Evolutionary conservation across 2,888 invertebrate genomes (phyloP).

Genomic region (Sabatieria punctata): DNA sequence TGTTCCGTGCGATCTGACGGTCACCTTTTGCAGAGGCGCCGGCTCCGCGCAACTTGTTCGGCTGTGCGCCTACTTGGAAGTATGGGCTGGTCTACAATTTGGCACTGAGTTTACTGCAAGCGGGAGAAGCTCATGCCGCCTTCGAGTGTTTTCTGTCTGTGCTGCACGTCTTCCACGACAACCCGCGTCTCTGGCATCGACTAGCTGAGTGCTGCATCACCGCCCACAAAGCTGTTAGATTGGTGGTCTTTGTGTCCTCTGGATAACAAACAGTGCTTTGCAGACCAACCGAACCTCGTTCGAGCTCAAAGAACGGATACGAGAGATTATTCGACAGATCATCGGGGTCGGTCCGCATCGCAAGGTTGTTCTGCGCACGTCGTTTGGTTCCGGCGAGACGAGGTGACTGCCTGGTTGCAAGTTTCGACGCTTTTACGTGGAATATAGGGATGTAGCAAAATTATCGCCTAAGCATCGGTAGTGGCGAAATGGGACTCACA

Average conservation of each 20-base stretch:
- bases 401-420: too few species aligned
- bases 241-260: neutral
- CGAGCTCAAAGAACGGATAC: neutral
- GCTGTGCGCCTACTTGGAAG: neutral
- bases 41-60: neutral
- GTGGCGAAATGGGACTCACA: too few species aligned
- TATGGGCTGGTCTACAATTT: conserved; percentile 41
- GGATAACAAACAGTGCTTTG: neutral
- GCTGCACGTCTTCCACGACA: conserved; percentile 63
- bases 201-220: conserved; percentile 67
- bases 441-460: too few species aligned
- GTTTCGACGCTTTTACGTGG: too few species aligned
- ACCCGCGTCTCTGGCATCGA: conserved; percentile 74
- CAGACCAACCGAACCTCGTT: neutral
- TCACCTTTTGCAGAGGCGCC: neutral
- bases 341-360: conserved; percentile 41
- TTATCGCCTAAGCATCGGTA: too few species aligned
- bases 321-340: conserved; percentile 35
- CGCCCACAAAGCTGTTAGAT: conserved; percentile 40
- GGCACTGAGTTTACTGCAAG: conserved; percentile 62
- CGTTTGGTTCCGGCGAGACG: too few species aligned
- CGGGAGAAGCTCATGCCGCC: conserved; percentile 60
- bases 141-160: conserved; percentile 78
- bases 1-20: too few species aligned
- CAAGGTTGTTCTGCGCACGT: conserved; percentile 43